Base-by-base conservation (phyloP, 2,888 invertebrate species). In the Atrina japonica region DNA sequence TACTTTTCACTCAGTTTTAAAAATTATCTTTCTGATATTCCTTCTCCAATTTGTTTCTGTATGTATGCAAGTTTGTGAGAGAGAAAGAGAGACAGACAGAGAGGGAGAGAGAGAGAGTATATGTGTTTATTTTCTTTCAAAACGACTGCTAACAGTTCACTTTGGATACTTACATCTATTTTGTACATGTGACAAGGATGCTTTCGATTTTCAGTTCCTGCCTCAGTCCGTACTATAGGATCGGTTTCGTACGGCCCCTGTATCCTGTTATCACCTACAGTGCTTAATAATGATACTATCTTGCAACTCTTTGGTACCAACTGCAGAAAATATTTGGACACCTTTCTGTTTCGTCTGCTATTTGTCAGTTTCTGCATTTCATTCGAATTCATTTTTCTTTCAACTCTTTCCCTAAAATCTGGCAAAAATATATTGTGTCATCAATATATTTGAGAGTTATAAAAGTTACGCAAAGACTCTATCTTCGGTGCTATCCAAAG, bases 301-400 rank as follows among this genome's bases (percentile, higher is more conserved):
- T 45, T 35, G 30, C 67, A 67, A 35, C 53, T 60, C 35, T 60
- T 60, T 9, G 67, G 67, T 6, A 67, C 27, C 3, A 67, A 30
- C 16, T 67, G 45, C 52, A 59, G 40, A 16, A 67, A 23, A 18
- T 41, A n/a, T 29, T 29, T 45, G 1, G 60, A 67, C 18, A 60
- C 30, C 9, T 50, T 40, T 21, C 21, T 2, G 5, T 67, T 18
- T 25, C 52, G 35, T 6, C 25, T 65, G 30, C 52, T 55, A 45
- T 25, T 55, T 55, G 30, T 43, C 2, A 43, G 30, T 55, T 65
- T 55, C 21, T 47, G 27, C 30, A 65, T 65, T n/a, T 40, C 52
- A 41, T 47, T 30, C 16, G 53, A 11, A 27, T 5, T 47, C 58
- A 56, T 49, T 35, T 49, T 55, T 3, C 14, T 27, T 3, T 23